Evolutionary conservation across 2,797 vertebrate species (phyloP).

Genomic region (Sandelia bainsii): DNA sequence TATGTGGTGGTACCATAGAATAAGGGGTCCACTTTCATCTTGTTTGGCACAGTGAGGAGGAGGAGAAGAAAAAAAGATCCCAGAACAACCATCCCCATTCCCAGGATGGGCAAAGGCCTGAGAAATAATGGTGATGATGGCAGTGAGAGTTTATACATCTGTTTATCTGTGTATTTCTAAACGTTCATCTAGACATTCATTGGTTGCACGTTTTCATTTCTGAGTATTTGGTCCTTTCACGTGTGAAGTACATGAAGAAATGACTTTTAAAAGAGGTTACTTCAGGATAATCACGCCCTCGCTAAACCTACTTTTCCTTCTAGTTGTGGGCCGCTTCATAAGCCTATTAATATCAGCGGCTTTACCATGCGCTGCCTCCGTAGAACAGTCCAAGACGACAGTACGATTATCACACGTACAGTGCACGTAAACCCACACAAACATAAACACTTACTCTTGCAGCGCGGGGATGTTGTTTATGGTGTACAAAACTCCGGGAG

Average conservation of each 20-base stretch:
- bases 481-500: slow-evolving; percentile 84
- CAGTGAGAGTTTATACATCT: neutral
- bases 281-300: slow-evolving; percentile 27
- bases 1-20: slow-evolving; percentile 86
- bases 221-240: no score
- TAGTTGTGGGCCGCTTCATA: slow-evolving; percentile 13
- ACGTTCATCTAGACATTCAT: no score
- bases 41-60: slow-evolving; percentile 66
- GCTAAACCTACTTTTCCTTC: slow-evolving; percentile 5
- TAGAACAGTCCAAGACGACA: neutral
- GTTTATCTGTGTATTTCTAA: neutral
- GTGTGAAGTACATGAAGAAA: no score
- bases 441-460: slow-evolving; percentile 88
- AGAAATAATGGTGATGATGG: neutral
- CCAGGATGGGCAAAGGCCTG: slow-evolving; percentile 79
- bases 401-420: neutral
- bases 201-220: no score
- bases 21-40: slow-evolving; percentile 83
- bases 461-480: slow-evolving; percentile 82
- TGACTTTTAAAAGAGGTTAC: slow-evolving; percentile 20
- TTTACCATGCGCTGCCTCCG: slow-evolving; percentile 6
- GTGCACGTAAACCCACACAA: neutral
- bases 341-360: slow-evolving; percentile 16
- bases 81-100: slow-evolving; percentile 72
- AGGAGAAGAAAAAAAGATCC: slow-evolving; percentile 73